phyloP scores from a whole-genome alignment of 2,888 invertebrate species.

The Arrhopalites spinosus region DNA sequence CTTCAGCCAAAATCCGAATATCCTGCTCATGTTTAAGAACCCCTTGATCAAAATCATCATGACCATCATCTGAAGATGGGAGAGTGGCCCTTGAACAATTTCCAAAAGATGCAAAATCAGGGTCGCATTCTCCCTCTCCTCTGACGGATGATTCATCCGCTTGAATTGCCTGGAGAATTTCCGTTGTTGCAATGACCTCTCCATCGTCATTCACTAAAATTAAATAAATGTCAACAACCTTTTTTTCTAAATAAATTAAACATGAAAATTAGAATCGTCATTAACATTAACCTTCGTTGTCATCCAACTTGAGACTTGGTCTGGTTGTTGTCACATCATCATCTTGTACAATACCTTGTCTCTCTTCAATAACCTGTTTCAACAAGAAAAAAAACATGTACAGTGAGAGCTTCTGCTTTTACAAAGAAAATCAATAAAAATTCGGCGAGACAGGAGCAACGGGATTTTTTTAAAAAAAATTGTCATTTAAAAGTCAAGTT shows the following conservation, averaged over 20 bases:
- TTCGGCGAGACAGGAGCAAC: no score
- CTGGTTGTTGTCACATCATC: background rate
- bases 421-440: no score
- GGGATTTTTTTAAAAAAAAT: no score
- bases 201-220: background rate
- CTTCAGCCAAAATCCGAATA: background rate
- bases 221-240: no score
- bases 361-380: slow-evolving; percentile 2
- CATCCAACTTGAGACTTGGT: background rate
- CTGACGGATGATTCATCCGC: no score
- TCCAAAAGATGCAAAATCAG: slow-evolving; percentile 1
- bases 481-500: no score
- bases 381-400: no score
- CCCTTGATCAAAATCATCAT: background rate
- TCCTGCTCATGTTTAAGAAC: background rate
- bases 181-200: background rate
- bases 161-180: background rate
- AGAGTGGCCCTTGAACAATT: background rate
- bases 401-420: no score
- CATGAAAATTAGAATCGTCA: no score
- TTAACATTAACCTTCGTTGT: no score
- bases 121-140: background rate
- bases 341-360: background rate
- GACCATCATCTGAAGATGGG: background rate
- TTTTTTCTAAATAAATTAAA: background rate